Evolutionary conservation across 1,140 invertebrate species (phyloP).

Genomic region (Metopolophium dirhodum): DNA sequence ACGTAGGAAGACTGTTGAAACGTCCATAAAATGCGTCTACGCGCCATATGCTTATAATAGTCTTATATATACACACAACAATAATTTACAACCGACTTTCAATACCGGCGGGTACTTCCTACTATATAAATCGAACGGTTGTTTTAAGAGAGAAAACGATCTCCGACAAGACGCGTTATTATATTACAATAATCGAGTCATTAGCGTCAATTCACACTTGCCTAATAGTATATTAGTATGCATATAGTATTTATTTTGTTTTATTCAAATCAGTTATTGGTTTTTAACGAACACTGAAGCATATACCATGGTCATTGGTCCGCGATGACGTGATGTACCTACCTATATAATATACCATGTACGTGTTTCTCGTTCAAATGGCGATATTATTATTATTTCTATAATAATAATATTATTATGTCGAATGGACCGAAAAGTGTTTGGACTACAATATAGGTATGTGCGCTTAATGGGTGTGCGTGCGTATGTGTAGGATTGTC

Average conservation of each 20-base stretch:
- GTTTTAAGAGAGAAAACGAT: neutral
- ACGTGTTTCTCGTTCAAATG: neutral
- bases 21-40: neutral
- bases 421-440: neutral
- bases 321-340: no score
- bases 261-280: no score
- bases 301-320: no score
- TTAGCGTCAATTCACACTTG: neutral
- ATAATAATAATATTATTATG: neutral
- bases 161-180: neutral
- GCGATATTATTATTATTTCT: neutral
- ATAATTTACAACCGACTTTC: neutral
- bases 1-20: slow-evolving; percentile 14
- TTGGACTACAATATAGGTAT: neutral
- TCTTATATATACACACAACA: neutral
- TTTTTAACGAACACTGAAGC: no score
- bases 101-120: neutral
- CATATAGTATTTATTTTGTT: no score
- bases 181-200: neutral
- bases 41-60: neutral
- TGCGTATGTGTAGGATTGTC: neutral
- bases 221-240: neutral
- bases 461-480: neutral
- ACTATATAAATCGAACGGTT: neutral
- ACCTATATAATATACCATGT: no score